Percentiles rank a stretch among this genome's conserved stretches.
Evolutionary conservation across 1,140 invertebrate species (phyloP).

Genomic region (Caenorhabditis tropicalis): DNA sequence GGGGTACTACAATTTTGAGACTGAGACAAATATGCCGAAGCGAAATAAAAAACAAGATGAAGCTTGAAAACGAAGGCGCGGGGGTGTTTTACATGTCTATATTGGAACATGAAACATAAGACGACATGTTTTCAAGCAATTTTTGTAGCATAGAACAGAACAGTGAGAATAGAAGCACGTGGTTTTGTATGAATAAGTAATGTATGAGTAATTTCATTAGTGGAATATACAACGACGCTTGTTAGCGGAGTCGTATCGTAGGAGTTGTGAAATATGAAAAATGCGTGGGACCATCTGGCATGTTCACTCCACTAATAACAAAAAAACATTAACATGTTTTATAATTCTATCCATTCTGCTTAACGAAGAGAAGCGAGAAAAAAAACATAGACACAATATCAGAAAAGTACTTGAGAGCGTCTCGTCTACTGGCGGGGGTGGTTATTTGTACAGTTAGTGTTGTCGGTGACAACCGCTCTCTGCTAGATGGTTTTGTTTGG

Average conservation of each 20-base stretch:
- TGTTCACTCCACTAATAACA: neutral
- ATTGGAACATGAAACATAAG: conserved; percentile 8
- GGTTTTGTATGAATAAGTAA: neutral
- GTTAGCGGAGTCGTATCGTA: neutral
- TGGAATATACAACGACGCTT: neutral
- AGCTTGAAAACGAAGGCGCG: neutral
- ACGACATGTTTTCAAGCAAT: neutral
- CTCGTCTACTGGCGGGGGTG: conserved; percentile 8
- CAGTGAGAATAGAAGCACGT: neutral
- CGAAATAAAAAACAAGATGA: neutral
- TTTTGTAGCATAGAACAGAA: neutral
- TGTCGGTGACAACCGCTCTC: conserved; percentile 14
- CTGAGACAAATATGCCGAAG: neutral
- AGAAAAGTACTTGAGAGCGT: conserved; percentile 18
- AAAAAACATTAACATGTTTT: neutral
- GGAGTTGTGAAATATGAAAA: neutral
- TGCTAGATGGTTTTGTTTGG: conserved; percentile 3
- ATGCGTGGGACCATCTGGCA: neutral
- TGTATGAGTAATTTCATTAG: conserved; percentile 5
- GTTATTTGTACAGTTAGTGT: conserved; percentile 34
- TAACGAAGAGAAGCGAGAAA: too few species aligned
- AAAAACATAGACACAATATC: conserved; percentile 9
- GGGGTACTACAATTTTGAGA: conserved; percentile 30
- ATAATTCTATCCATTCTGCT: neutral
- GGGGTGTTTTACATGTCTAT: conserved; percentile 7